Percentiles rank a stretch among this genome's conserved stretches.
Evolutionary conservation across 2,888 invertebrate genomes (phyloP).

Genomic region (Heliothis peltigera): DNA sequence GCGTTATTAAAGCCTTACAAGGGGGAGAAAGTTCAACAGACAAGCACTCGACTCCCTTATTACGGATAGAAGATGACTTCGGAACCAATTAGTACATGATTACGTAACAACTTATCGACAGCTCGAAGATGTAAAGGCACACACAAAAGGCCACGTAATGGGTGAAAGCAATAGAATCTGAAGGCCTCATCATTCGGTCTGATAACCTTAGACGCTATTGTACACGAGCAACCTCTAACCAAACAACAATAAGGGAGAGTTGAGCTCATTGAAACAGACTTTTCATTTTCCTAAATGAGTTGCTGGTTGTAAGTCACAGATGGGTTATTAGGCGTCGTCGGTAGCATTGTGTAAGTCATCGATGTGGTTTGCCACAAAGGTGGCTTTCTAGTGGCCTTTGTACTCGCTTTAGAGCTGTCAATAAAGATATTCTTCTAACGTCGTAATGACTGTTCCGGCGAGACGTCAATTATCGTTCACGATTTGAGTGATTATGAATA

Average conservation of each 20-base stretch:
- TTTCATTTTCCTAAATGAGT: constrained; percentile 88
- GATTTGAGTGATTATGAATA: constrained; percentile 64
- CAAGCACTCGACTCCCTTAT: constrained; percentile 59
- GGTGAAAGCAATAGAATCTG: constrained; percentile 86
- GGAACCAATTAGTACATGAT: constrained; percentile 71
- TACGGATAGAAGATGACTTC: constrained; percentile 67
- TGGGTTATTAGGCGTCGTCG: constrained; percentile 81
- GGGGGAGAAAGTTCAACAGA: constrained; percentile 68
- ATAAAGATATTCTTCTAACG: constrained; percentile 78
- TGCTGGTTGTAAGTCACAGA: constrained; percentile 75
- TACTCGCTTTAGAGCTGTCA: constrained; percentile 80
- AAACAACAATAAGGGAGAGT: constrained; percentile 81
- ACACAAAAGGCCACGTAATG: constrained; percentile 81
- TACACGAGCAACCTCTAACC: constrained; percentile 75
- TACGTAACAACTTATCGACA: constrained; percentile 73
- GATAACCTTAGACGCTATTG: constrained; percentile 85
- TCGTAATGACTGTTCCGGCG: constrained; percentile 73
- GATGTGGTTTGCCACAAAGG: constrained; percentile 76
- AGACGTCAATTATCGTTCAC: constrained; percentile 78
- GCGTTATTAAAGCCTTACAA: constrained; percentile 65
- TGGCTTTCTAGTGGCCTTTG: constrained; percentile 81
- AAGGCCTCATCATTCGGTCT: constrained; percentile 87
- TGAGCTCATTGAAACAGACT: constrained; percentile 79
- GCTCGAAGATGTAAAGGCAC: constrained; percentile 64
- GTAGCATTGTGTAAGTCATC: constrained; percentile 81